A percentile compares a stretch with the other conserved stretches of the same genome.
Conservation (phyloP, 2,113 vertebrate genomes). For the Elanoides forficatus region DNA sequence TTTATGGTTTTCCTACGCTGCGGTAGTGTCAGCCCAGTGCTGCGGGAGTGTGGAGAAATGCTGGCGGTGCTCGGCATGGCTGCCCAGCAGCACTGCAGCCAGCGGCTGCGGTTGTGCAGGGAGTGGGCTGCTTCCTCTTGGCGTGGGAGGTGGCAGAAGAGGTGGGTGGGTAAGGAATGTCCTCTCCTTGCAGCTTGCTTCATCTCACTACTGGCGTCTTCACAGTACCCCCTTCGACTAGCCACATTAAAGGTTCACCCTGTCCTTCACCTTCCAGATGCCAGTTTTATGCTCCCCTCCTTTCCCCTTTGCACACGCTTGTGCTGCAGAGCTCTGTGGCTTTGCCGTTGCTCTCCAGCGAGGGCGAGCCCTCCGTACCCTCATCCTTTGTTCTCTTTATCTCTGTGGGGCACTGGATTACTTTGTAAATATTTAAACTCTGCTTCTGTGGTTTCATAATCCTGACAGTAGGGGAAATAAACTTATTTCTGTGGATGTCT, state of each 20-base stretch:
- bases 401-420: slow-evolving; percentile 32
- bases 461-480: slow-evolving; percentile 58
- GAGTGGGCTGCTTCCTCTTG: background rate
- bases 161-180: background rate
- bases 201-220: background rate
- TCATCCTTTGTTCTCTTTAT: slow-evolving; percentile 32
- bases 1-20: background rate
- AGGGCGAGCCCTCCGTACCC: background rate
- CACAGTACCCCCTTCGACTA: background rate
- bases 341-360: background rate
- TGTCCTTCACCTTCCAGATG: background rate
- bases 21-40: background rate
- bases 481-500: slow-evolving; percentile 44
- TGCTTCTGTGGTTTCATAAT: slow-evolving; percentile 60
- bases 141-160: background rate
- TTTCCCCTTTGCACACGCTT: background rate
- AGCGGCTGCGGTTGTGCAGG: background rate
- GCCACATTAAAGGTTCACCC: background rate
- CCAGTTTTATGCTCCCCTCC: background rate
- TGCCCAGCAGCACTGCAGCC: background rate
- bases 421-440: slow-evolving; percentile 56
- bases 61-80: rapidly evolving
- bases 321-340: background rate
- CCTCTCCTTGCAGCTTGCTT: background rate
- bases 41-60: rapidly evolving